Conservation (phyloP, 2,113 vertebrate species). For the Apteryx owenii region DNA sequence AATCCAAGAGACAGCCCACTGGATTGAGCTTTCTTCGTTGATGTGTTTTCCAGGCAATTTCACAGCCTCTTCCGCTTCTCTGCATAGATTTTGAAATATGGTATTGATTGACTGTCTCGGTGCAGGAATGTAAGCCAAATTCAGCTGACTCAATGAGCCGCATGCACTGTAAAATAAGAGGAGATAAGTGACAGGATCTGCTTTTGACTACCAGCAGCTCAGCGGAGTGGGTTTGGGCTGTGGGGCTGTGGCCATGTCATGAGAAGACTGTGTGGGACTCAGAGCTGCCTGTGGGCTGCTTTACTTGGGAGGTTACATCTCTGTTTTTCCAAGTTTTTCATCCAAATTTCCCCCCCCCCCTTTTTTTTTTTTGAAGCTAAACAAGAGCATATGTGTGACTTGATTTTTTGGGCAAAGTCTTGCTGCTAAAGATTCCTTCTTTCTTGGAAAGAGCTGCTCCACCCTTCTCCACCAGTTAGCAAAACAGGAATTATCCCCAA, state of each 20-base stretch:
- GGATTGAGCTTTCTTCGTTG: background rate
- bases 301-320: background rate
- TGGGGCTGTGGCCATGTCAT: background rate
- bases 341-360: background rate
- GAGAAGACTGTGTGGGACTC: background rate
- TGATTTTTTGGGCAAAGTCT: background rate
- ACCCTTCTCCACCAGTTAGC: background rate
- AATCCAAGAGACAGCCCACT: background rate
- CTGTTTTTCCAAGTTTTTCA: constrained; percentile 34
- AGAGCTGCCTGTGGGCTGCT: background rate
- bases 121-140: background rate
- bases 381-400: constrained; percentile 37
- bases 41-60: background rate
- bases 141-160: background rate
- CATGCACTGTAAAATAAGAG: rapidly evolving
- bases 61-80: background rate
- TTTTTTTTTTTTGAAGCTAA: background rate
- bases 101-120: background rate
- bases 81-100: background rate
- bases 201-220: background rate
- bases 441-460: constrained; percentile 45
- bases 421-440: background rate
- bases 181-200: background rate
- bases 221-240: background rate
- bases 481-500: background rate